These are phyloP conservation scores for Notothenia coriiceps DNA, from an alignment of 2,113 vertebrate genomes.

Conservation along the genomic window DNA sequence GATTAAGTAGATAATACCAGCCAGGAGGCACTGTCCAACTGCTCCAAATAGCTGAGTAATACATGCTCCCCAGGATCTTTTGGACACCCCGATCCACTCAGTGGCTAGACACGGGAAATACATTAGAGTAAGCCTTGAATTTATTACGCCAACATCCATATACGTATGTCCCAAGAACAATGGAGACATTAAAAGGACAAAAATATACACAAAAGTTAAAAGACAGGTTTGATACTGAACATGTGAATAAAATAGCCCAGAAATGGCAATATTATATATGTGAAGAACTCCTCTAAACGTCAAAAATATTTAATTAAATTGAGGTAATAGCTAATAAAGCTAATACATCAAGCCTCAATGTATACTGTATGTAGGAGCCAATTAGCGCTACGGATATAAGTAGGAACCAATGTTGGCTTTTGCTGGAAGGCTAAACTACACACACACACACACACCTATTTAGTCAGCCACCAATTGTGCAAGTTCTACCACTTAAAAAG, in stretches of 20 bases:
- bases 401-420: no score
- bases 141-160: not conserved
- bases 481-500: no score
- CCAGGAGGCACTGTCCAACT: conserved; percentile 53
- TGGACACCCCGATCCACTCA: conserved; percentile 69
- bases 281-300: no score
- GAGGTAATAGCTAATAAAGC: no score
- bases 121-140: not conserved
- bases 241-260: no score
- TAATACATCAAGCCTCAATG: no score
- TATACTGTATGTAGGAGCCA: no score
- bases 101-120: conserved; percentile 47
- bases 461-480: no score
- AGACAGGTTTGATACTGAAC: not conserved
- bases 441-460: no score
- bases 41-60: conserved; percentile 38
- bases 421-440: no score
- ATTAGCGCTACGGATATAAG: no score
- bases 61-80: conserved; percentile 58
- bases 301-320: no score
- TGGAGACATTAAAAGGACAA: not conserved
- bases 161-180: not conserved
- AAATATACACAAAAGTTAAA: not conserved
- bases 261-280: not conserved
- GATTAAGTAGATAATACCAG: conserved; percentile 79